Evolutionary conservation across 92 coral and sea anemone genomes (phyloP), one percentile per base, ranked within the genome.

Genomic region (Hydrozoanthus gracilis): DNA sequence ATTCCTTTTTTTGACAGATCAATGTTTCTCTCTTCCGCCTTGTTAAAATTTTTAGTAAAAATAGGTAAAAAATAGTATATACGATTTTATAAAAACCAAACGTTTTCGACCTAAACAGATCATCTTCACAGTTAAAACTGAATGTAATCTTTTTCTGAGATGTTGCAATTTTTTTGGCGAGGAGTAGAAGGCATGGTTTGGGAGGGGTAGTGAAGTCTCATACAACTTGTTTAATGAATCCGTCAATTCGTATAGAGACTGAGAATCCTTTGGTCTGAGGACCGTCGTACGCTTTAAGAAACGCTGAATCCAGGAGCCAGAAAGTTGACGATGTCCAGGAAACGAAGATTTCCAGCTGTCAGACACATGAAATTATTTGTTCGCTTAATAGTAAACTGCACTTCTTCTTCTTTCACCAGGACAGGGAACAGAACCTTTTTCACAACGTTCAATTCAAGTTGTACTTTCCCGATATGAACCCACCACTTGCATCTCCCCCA

Each of bases 381-480:
- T 15, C 87, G 49, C 5, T 91, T 91, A 16, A 88, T 73, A 11
- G 90, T 84, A 69, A 88, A 91, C 64, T 88, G 39, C 4, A 91
- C 87, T 60, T 44, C 20, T 44, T 86, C 84, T n/a, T 86, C 82
- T 51, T 52, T 48, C 3, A 84, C 82, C 74, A 91, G 39, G 39
- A 27, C 39, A 27, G 39, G 39, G 39, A 27, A 27, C 39, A 27
- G 39, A 27, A 27, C 77, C 51, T 88, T 46, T 64, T 88, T 91
- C 44, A 76, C 84, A 17, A 62, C 73, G 51, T 90, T 90, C 27
- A 90, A 51, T 16, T 90, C 90, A 51, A 27, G 39, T 27, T 27
- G 39, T 90, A 90, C 47, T 91, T 91, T 0, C 93, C 93, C 0
- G 86, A 76, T 20, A 87, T 91, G 82, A 91, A 87, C 39, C 86